Evolutionary conservation across 2,113 vertebrate genomes (phyloP).

Genomic region (Aleadryas rufinucha): DNA sequence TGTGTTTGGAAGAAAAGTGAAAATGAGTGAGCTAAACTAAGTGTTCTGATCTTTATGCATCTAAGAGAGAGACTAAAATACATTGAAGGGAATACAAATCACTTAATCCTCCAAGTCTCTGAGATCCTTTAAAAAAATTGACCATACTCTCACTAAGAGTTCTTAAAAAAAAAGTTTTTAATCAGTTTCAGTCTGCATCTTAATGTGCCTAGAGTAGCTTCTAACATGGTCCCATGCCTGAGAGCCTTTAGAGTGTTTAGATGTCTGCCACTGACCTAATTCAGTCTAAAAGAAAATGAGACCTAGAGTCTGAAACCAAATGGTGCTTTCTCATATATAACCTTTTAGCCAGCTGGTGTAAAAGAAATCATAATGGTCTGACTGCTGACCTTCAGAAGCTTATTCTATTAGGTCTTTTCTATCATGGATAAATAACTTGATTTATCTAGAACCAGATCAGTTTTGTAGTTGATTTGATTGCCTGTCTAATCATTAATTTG

Average conservation of each 20-base stretch:
- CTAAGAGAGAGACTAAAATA: not conserved
- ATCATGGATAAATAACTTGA: not conserved
- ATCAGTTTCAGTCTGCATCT: not conserved
- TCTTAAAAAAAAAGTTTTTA: not conserved
- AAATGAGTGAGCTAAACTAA: not conserved
- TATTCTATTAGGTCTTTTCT: not conserved
- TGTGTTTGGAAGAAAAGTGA: accelerated
- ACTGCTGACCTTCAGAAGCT: not conserved
- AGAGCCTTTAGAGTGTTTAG: not conserved
- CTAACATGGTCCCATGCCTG: accelerated
- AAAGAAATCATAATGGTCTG: not conserved
- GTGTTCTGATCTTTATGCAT: not conserved
- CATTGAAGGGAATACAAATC: not conserved
- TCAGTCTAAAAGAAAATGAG: not conserved
- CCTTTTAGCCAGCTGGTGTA: not conserved
- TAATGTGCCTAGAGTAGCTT: not conserved
- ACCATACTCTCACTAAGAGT: not conserved
- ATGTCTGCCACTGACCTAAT: not conserved
- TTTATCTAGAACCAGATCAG: not conserved
- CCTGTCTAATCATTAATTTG: not conserved
- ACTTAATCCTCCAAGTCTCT: not conserved
- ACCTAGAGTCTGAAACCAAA: not conserved
- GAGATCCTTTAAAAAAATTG: not conserved
- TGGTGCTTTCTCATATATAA: not conserved
- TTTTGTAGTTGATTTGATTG: not conserved